Conservation (phyloP, 2,113 vertebrate species). For the Scopus umbretta region DNA sequence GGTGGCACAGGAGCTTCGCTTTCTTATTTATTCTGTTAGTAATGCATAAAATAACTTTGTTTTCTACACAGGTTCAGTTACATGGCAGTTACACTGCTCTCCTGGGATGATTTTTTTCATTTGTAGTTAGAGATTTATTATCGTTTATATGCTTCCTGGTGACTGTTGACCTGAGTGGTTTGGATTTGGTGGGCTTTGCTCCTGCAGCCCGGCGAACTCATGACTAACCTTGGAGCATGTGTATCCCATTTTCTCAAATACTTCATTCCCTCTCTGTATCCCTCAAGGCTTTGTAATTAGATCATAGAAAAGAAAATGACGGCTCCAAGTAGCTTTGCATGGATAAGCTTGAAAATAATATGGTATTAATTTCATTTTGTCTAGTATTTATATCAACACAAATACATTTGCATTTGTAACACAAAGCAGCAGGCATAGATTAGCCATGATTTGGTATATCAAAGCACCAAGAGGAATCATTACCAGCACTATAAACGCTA, state of each 20-base stretch:
- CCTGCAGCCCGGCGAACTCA: neutral
- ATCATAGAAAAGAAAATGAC: constrained; percentile 25
- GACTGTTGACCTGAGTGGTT: neutral
- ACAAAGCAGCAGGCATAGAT: neutral
- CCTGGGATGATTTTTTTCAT: neutral
- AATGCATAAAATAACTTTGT: neutral
- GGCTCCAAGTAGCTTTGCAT: constrained; percentile 16
- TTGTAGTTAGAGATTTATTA: neutral
- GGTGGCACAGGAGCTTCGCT: neutral
- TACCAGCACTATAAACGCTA: constrained; percentile 16
- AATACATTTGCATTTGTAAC: constrained; percentile 42
- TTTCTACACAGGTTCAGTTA: neutral
- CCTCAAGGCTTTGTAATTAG: constrained; percentile 6
- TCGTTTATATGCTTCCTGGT: neutral
- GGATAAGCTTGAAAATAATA: constrained; percentile 38
- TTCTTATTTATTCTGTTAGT: neutral
- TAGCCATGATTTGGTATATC: constrained; percentile 2
- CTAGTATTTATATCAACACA: constrained; percentile 37
- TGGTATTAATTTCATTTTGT: constrained; percentile 46
- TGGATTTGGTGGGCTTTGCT: neutral
- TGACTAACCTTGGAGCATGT: neutral
- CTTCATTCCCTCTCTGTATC: neutral
- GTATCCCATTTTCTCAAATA: neutral
- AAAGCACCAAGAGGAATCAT: constrained; percentile 1
- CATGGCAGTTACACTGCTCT: neutral